Percentiles rank a stretch among this genome's conserved stretches.
These are phyloP conservation scores for Ifrita kowaldi DNA, from an alignment of 2,113 vertebrate species.

Conservation along the genomic window DNA sequence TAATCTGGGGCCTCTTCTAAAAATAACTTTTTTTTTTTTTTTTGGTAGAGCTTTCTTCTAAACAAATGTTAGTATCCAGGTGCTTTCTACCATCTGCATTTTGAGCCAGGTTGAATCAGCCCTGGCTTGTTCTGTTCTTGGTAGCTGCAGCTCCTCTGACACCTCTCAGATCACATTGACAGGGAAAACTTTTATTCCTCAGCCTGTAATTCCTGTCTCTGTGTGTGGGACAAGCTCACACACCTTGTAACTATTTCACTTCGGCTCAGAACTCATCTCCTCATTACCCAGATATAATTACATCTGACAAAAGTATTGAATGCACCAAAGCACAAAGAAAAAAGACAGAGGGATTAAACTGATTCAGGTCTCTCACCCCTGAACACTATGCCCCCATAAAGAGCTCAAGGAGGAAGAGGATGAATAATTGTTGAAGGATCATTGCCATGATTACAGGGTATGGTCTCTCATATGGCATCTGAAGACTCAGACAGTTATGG, in stretches of 20 bases:
- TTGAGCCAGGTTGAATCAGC: neutral
- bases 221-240: conserved; percentile 53
- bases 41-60: neutral
- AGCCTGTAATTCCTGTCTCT: conserved; percentile 48
- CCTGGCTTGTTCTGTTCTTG: conserved; percentile 3
- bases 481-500: neutral
- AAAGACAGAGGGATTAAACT: conserved; percentile 32
- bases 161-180: conserved; percentile 38
- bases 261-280: neutral
- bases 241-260: conserved; percentile 44
- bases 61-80: neutral
- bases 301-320: conserved; percentile 33
- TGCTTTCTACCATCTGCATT: neutral
- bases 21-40: neutral
- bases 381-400: neutral
- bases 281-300: conserved; percentile 21
- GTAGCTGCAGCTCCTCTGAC: conserved; percentile 29
- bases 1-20: neutral
- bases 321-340: neutral
- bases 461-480: neutral
- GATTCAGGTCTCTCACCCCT: neutral
- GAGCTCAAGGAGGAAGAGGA: neutral
- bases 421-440: conserved; percentile 47
- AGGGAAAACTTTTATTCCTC: conserved; percentile 38
- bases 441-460: conserved; percentile 8